Conservation (phyloP, 92 coral and sea anemone genomes). For the Parazoanthus atlanticus region DNA sequence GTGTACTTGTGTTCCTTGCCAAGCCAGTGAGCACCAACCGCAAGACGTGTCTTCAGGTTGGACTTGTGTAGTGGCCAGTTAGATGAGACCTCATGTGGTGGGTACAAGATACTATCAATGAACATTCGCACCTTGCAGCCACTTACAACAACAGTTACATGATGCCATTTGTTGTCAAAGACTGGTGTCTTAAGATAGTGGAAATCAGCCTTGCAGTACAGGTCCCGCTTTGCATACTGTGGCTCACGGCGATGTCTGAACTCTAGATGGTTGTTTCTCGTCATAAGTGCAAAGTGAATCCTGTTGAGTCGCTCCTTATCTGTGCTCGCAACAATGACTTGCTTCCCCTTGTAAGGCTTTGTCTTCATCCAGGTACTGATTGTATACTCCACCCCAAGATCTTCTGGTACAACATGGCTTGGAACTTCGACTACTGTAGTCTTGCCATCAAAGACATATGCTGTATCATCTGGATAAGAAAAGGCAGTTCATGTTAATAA, state of each 20-base stretch:
- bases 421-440: conserved; percentile 74
- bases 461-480: conserved; percentile 61
- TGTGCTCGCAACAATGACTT: conserved; percentile 77
- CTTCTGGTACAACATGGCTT: conserved; percentile 59
- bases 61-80: conserved; percentile 92
- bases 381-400: conserved; percentile 79
- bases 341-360: conserved; percentile 55
- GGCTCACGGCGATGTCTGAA: conserved; percentile 87
- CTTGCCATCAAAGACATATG: conserved; percentile 76
- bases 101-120: conserved; percentile 62
- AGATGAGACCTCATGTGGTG: conserved; percentile 48
- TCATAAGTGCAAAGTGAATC: conserved; percentile 84
- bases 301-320: conserved; percentile 84
- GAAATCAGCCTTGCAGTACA: conserved; percentile 78
- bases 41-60: conserved; percentile 59
- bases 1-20: conserved; percentile 72
- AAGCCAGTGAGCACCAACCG: conserved; percentile 86
- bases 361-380: conserved; percentile 88
- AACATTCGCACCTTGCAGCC: conserved; percentile 71
- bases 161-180: conserved; percentile 91
- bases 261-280: conserved; percentile 60
- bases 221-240: conserved; percentile 71
- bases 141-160: conserved; percentile 68
- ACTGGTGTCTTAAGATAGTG: conserved; percentile 72
- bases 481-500: neutral